Evolutionary conservation across 1,140 invertebrate genomes (phyloP).

Genomic region (Macrobrachium rosenbergii): DNA sequence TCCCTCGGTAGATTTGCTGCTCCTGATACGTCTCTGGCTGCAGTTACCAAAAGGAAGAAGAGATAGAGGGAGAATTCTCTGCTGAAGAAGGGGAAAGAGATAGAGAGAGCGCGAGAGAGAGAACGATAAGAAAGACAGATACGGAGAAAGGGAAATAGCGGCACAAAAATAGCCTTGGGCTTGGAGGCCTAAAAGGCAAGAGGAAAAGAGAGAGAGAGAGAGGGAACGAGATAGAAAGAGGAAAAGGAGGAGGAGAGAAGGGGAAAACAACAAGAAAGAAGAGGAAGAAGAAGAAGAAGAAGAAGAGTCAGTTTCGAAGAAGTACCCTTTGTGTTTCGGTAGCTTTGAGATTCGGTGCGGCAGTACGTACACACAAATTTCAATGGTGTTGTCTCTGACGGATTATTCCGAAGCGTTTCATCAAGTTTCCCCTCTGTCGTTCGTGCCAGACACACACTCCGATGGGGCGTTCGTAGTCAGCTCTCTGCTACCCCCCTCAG

Average conservation of each 20-base stretch:
- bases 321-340: background rate
- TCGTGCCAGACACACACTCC: too few relatives aligned
- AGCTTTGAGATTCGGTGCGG: background rate
- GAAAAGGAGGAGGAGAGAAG: background rate
- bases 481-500: too few relatives aligned
- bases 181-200: background rate
- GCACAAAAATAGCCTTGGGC: too few relatives aligned
- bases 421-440: too few relatives aligned
- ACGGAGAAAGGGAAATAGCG: background rate
- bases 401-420: too few relatives aligned
- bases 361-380: too few relatives aligned
- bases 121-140: background rate
- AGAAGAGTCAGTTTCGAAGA: background rate
- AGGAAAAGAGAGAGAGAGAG: conserved; percentile 22
- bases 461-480: too few relatives aligned
- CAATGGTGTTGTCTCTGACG: too few relatives aligned
- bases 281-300: background rate
- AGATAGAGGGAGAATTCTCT: background rate
- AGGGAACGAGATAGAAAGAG: conserved; percentile 8
- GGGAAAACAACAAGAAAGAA: background rate
- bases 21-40: background rate
- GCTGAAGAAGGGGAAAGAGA: background rate
- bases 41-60: background rate
- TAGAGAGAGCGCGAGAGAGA: background rate
- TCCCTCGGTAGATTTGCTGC: background rate